These are phyloP conservation scores for Alviniconcha marisindica DNA, from an alignment of 1,140 invertebrate species.

Conservation along the genomic window DNA sequence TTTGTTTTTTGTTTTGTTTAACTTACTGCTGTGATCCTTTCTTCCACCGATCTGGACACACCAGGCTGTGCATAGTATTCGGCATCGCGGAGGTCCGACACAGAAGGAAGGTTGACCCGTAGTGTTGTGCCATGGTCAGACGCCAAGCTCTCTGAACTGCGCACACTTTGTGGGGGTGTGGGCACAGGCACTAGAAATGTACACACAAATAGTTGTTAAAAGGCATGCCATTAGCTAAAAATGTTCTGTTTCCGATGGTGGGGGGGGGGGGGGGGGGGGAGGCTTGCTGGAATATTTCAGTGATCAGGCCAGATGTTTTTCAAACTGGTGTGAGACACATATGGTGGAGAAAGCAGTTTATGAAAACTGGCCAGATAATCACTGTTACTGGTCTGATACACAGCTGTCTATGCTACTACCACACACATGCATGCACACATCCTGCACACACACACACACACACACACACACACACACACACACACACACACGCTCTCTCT, in stretches of 20 bases:
- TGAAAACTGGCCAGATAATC: no score
- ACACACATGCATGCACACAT: no score
- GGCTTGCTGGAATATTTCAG: background rate
- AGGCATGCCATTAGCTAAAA: background rate
- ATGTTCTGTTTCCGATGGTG: background rate
- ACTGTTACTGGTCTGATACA: no score
- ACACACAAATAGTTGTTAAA: background rate
- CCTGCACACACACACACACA: no score
- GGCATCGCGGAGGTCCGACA: constrained; percentile 12
- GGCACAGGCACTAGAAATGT: constrained; percentile 58
- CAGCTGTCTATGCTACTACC: no score
- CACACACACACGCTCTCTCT: no score
- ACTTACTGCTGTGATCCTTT: constrained; percentile 1
- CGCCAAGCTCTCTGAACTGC: constrained; percentile 44
- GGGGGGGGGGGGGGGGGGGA: background rate
- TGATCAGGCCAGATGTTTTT: no score
- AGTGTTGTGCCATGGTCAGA: constrained; percentile 63
- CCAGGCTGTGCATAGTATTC: constrained; percentile 4
- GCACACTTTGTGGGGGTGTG: constrained; percentile 53
- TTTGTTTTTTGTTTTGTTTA: no score
- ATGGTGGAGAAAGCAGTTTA: no score
- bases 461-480: no score
- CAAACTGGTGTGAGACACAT: no score
- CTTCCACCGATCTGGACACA: background rate
- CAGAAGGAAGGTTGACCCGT: constrained; percentile 57